These are phyloP conservation scores for Boulengeromyrus knoepffleri DNA, from an alignment of 2,113 vertebrate genomes.

Conservation along the genomic window DNA sequence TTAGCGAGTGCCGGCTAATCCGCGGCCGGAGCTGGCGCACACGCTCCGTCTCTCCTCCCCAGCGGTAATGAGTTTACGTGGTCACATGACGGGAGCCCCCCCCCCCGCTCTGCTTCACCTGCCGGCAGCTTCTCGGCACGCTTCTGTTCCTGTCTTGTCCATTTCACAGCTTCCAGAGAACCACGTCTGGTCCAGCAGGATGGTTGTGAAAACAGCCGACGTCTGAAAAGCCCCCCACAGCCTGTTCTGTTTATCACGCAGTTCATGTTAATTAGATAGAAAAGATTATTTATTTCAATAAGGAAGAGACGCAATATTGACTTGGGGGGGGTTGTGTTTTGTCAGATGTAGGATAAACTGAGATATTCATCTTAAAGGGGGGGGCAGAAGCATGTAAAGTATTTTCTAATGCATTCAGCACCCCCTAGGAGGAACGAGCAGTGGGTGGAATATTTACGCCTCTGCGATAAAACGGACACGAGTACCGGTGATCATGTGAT, in stretches of 20 bases:
- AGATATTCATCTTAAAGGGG: not conserved
- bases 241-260: not conserved
- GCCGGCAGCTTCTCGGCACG: not conserved
- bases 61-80: slow-evolving; percentile 21
- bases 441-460: slow-evolving; percentile 2
- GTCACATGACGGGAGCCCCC: not conserved
- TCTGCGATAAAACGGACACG: not conserved
- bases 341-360: not conserved
- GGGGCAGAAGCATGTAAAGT: not conserved
- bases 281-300: not conserved
- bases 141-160: not conserved
- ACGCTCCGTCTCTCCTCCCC: not conserved
- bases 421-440: not conserved
- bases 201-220: not conserved
- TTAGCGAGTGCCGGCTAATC: slow-evolving; percentile 12
- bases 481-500: slow-evolving; percentile 9
- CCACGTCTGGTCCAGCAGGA: not conserved
- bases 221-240: not conserved
- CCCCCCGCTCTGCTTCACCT: not conserved
- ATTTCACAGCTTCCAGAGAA: not conserved
- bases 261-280: not conserved
- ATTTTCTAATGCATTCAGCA: not conserved
- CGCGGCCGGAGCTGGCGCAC: slow-evolving; percentile 1
- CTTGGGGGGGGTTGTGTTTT: not conserved
- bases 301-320: not conserved